Conservation (phyloP, 2,797 vertebrate species). For the Ibycter americanus region DNA sequence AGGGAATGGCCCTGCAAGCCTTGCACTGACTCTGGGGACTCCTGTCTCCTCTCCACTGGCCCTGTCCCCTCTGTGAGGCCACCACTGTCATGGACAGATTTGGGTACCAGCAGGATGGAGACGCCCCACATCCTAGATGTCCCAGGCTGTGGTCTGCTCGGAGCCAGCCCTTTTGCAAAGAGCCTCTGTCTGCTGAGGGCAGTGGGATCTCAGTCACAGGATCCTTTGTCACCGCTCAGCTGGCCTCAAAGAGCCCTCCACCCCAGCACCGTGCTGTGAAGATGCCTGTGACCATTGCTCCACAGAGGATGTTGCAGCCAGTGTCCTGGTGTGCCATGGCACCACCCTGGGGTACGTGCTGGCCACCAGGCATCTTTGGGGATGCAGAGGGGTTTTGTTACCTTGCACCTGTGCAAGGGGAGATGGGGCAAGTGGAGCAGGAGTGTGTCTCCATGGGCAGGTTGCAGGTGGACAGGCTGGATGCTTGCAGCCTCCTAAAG, state of each 20-base stretch:
- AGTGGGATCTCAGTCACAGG: not conserved
- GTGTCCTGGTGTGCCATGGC: accelerated
- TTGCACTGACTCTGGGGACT: not conserved
- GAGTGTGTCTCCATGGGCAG: not conserved
- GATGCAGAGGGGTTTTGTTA: not conserved
- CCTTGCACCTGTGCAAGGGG: not conserved
- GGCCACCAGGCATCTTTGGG: not conserved
- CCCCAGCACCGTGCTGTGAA: not conserved
- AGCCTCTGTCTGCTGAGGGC: not conserved
- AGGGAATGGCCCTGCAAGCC: not conserved
- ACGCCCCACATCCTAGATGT: not conserved
- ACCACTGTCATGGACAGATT: accelerated
- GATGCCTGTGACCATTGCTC: not conserved
- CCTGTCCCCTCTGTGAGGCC: not conserved
- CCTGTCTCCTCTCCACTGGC: not conserved
- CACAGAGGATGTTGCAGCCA: not conserved
- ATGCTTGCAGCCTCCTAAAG: not conserved
- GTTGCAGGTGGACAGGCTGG: not conserved
- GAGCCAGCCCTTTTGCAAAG: not conserved
- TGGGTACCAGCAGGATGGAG: not conserved
- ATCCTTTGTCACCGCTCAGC: not conserved
- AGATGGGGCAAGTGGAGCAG: not conserved
- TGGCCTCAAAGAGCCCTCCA: not conserved
- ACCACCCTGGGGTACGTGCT: accelerated
- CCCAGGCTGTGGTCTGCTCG: not conserved